These are phyloP conservation scores for Orgyia antiqua DNA, from an alignment of 2,888 invertebrate genomes.

Conservation along the genomic window DNA sequence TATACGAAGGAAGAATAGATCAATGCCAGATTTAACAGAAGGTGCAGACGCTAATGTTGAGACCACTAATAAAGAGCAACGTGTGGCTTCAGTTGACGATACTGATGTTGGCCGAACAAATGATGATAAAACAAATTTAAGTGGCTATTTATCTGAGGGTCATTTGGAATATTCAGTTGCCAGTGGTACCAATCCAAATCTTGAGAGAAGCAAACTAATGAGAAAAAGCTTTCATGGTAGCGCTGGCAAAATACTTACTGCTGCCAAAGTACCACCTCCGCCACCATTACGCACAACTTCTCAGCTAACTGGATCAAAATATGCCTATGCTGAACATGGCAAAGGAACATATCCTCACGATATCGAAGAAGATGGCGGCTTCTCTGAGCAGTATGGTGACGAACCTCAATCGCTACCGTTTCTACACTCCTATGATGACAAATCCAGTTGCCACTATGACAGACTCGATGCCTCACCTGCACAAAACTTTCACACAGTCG, in stretches of 20 bases:
- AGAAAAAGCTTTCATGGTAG: constrained; percentile 93
- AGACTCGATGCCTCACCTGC: constrained; percentile 59
- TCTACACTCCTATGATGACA: constrained; percentile 74
- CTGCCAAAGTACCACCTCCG: constrained; percentile 91
- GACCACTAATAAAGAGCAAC: constrained; percentile 56
- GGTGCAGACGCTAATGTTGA: constrained; percentile 79
- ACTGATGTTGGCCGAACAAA: constrained; percentile 82
- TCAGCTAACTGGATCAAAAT: constrained; percentile 85
- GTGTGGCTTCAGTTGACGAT: constrained; percentile 83
- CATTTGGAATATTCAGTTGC: constrained; percentile 87
- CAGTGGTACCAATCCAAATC: constrained; percentile 85
- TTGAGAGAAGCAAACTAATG: constrained; percentile 92
- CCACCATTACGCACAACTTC: constrained; percentile 92
- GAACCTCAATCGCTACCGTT: constrained; percentile 82
- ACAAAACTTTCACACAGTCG: constrained; percentile 82
- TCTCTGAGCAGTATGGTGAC: constrained; percentile 69
- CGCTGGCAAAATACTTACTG: constrained; percentile 87
- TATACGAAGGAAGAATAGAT: constrained; percentile 91
- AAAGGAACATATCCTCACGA: constrained; percentile 62
- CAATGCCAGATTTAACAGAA: constrained; percentile 94
- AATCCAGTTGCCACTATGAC: constrained; percentile 54
- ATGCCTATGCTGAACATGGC: constrained; percentile 73
- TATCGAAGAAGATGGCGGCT: constrained; percentile 67
- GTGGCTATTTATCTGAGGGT: constrained; percentile 92
- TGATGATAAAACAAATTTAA: constrained; percentile 80